Evolutionary conservation across 1,140 invertebrate species (phyloP), one percentile per base, ranked within the genome.

Genomic region (Belonocnema kinseyi): DNA sequence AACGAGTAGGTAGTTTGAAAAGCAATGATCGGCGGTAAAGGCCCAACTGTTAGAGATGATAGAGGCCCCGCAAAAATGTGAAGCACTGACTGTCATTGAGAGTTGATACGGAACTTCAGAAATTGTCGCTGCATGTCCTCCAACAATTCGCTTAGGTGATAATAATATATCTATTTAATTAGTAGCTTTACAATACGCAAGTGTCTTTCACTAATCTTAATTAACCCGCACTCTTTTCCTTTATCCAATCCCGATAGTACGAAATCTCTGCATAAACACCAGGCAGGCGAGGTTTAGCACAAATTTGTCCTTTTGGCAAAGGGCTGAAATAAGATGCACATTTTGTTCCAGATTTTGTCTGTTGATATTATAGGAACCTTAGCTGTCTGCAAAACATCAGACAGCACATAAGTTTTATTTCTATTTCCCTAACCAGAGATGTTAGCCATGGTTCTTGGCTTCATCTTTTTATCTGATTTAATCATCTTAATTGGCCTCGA

Each of bases 391-490:
- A 79, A 50, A 21, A 61, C 51, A 14, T 3, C 16, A 6, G 74
- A 53, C 7, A n/a, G 0, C 1, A 4, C 53, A 3, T 58, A 61
- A 50, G 58, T 50, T 71, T 73, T 56, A 54, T 53, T 19, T 17
- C 11, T 66, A 2, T 11, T 12, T 21, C 77, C 74, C 77, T 74
- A 79, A 5, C 77, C 77, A 46, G 66, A 70, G 16, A 73, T 54
- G 16, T 12, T 5, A 7, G 16, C 46, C 17, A 71, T 46, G 12
- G 19, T 12, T 12, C 56, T 21, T 5, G 56, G 26, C 26, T 21
- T 58, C 3, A 58, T 58, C 26, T 26, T 26, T 2, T 26, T 58
- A 5, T 19, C 14, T 3, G 21, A 17, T 19, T 19, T 19, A 56
- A 56, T 56, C 17, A 26, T 17, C 14, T 19, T 11, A 12, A 58